Conservation (phyloP, 2,113 vertebrate genomes). For the Coptodon bakossiorum region DNA sequence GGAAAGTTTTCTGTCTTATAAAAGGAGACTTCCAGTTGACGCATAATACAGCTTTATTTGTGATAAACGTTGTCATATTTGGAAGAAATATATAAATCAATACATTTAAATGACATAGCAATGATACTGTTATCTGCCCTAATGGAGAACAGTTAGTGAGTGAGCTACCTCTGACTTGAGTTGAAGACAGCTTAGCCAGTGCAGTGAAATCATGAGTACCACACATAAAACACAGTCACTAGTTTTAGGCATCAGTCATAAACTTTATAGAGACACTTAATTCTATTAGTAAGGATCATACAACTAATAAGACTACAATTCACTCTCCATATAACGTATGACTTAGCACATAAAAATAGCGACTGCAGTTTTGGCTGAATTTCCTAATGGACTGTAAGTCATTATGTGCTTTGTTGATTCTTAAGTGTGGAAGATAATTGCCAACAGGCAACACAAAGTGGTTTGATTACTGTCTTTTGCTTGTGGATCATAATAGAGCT, state of each 20-base stretch:
- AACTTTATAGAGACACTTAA: slow-evolving; percentile 12
- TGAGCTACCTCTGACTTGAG: background rate
- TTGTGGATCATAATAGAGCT: slow-evolving; percentile 84
- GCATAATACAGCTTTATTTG: background rate
- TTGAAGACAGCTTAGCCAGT: background rate
- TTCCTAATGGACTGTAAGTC: slow-evolving; percentile 61
- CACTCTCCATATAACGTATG: background rate
- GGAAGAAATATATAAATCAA: background rate
- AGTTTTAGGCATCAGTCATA: slow-evolving; percentile 1
- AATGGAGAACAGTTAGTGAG: background rate
- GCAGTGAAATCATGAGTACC: background rate
- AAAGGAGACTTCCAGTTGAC: background rate
- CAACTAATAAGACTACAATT: background rate
- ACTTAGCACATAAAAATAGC: slow-evolving; percentile 2
- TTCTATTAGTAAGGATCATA: background rate
- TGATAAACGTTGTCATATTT: background rate
- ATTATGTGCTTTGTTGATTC: slow-evolving; percentile 96
- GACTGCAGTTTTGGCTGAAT: slow-evolving; percentile 9
- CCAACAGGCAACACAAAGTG: slow-evolving; percentile 81
- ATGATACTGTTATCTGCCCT: background rate
- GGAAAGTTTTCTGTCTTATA: background rate
- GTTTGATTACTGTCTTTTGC: slow-evolving; percentile 88
- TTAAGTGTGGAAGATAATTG: slow-evolving; percentile 89
- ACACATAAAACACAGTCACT: background rate
- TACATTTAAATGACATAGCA: background rate